Evolutionary conservation across 1,140 invertebrate species (phyloP).

Genomic region (Metaphire vulgaris): DNA sequence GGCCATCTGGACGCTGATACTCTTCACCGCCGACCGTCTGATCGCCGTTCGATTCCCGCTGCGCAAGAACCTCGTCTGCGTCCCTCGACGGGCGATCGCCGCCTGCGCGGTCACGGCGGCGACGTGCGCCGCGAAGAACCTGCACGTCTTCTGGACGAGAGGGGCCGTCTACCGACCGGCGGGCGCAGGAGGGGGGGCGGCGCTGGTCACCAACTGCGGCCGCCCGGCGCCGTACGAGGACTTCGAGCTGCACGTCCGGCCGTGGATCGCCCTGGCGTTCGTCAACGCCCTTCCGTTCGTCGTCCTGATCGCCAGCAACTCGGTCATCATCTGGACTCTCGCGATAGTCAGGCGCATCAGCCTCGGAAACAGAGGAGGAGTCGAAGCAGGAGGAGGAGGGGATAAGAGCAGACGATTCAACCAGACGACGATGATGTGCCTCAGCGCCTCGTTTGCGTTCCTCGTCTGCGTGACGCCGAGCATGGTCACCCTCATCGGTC

Average conservation of each 20-base stretch:
- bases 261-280: slow-evolving; percentile 26
- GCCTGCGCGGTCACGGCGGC: not conserved
- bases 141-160: slow-evolving; percentile 30
- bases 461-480: slow-evolving; percentile 27
- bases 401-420: not conserved
- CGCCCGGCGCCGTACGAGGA: slow-evolving; percentile 11
- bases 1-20: slow-evolving; percentile 33
- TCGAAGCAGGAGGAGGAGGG: not conserved
- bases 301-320: slow-evolving; percentile 25
- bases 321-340: slow-evolving; percentile 21
- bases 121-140: slow-evolving; percentile 14
- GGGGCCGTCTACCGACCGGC: not conserved
- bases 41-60: slow-evolving; percentile 34
- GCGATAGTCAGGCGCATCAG: not conserved
- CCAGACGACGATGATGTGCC: slow-evolving; percentile 31
- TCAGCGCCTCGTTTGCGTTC: slow-evolving; percentile 30
- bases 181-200: not conserved
- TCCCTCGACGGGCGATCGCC: slow-evolving; percentile 12
- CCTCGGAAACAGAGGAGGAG: not conserved
- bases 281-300: slow-evolving; percentile 24
- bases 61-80: slow-evolving; percentile 18
- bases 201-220: slow-evolving; percentile 22
- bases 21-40: slow-evolving; percentile 34
- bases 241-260: slow-evolving; percentile 27
- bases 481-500: slow-evolving; percentile 26